phyloP scores from a whole-genome alignment of 2,888 invertebrate genomes.

The Drosophila mimetica region DNA sequence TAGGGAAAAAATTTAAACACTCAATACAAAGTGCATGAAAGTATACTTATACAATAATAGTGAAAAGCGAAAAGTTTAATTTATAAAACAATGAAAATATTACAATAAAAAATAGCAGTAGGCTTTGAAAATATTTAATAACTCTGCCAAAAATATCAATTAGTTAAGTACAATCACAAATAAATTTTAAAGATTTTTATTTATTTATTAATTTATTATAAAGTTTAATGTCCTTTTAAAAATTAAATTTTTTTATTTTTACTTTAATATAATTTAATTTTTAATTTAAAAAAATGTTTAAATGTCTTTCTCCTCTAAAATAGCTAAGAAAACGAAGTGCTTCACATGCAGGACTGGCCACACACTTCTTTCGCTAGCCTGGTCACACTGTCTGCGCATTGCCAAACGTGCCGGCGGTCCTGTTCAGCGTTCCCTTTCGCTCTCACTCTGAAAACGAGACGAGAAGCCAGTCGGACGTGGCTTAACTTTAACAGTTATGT shows the following conservation, averaged over 20 bases:
- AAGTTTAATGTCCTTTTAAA: no score
- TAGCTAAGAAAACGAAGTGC: neutral
- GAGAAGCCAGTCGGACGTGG: constrained; percentile 33
- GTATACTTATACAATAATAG: neutral
- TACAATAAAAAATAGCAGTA: neutral
- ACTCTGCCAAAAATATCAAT: no score
- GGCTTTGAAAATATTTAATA: no score
- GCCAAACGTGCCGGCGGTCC: neutral
- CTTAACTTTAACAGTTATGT: constrained; percentile 61
- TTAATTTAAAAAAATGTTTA: no score
- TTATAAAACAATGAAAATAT: neutral
- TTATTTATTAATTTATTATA: no score
- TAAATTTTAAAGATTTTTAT: no score
- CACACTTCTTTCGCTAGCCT: neutral
- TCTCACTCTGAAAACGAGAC: neutral
- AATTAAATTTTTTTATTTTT: neutral
- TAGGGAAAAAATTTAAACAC: neutral
- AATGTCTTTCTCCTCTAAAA: no score
- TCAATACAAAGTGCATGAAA: neutral
- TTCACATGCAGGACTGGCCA: neutral
- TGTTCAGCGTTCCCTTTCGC: neutral
- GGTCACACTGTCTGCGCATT: constrained; percentile 5
- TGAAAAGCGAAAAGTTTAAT: no score
- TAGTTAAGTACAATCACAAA: no score
- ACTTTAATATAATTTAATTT: no score